Evolutionary conservation across 2,113 vertebrate species (phyloP), one percentile per base, ranked within the genome.

Genomic region (Coturnix japonica): DNA sequence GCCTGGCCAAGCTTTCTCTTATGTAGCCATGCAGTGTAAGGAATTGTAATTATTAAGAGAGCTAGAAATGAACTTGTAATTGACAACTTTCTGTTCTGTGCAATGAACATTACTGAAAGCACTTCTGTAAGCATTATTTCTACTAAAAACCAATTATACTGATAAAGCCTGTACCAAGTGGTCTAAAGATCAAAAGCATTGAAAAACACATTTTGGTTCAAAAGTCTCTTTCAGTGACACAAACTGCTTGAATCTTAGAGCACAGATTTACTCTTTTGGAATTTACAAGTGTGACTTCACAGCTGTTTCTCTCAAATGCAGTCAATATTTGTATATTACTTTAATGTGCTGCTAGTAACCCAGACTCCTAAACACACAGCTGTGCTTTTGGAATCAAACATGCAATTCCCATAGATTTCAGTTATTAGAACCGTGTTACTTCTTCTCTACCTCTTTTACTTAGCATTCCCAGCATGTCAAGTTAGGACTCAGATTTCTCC

Each of bases 311-410:
- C 80, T 88, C 57, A 39, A 91, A 81, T 22, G 57, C 53, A 74
- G 85, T 93, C 92, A 94, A 85, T 94, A 95, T 93, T 91, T 94
- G 78, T 92, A 44, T 67, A 87, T 87, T 81, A 81, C 57, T 91
- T 65, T 67, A 93, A 92, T 66, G 74, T 92, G 70, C 69, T 91
- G 53, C 82, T 49, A 51, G 88, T 66, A 92, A 93, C 89, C 64
- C 75, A 89, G 72, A 30, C 74, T 91, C 63, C 46, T 85, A 70
- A 70, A 70, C 73, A 81, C 72, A 85, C 87, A 91, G 74, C 92
- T 92, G 81, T 66, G 75, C 74, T 73, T 74, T 85, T 81, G 53
- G 46, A 94, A 82, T 65, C 51, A 76, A 85, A 77, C 64, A 63
- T n/a, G 43, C 44, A 76, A 33, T 85, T 89, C 71, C 65, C 57